Base-by-base conservation (phyloP, 2,888 invertebrate species). In the Epirrita christyi region DNA sequence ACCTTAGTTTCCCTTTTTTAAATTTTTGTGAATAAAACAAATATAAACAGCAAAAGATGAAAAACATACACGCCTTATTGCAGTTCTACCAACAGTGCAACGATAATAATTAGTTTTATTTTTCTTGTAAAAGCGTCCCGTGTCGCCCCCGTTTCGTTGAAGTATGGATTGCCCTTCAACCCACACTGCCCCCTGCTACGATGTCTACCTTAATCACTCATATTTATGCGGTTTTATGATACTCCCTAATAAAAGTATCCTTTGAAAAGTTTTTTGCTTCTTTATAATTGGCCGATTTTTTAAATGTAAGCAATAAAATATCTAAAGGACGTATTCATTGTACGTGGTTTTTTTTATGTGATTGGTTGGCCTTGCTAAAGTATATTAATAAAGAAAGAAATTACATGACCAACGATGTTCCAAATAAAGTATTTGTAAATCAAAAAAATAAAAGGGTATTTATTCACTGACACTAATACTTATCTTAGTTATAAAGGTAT, bases 151-250 rank as follows among this genome's bases (percentile, higher is more conserved):
- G 47, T 51, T 51, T 29, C 59, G 55, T 40, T 8, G 11, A 38
- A 29, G 13, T 43, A 34, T 14, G 10, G 27, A 38, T 5, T 32
- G 8, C 32, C 46, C 42, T 13, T 40, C 47, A 51, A 34, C 76
- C 74, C 76, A 70, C 69, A 62, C 69, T 68, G 64, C 81, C 84
- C 73, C 85, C 85, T 71, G 83, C 81, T 67, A 77, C 68, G 85
- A 78, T 80, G 78, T 81, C 83, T 81, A 74, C 84, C 81, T 86
- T 86, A 84, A 88, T 90, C 85, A 85, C 80, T 85, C 82, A 81
- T 78, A 82, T 88, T 88, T 88, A 88, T 88, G 82, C 74, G 78
- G 72, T 72, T 85, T 88, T 87, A 87, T 82, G 80, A 76, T 55
- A 51, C 55, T 70, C 79, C 71, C 75, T 84, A 84, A 85, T 85